Evolutionary conservation across 1,140 invertebrate species (phyloP).

Genomic region (Solenopsis fugax): DNA sequence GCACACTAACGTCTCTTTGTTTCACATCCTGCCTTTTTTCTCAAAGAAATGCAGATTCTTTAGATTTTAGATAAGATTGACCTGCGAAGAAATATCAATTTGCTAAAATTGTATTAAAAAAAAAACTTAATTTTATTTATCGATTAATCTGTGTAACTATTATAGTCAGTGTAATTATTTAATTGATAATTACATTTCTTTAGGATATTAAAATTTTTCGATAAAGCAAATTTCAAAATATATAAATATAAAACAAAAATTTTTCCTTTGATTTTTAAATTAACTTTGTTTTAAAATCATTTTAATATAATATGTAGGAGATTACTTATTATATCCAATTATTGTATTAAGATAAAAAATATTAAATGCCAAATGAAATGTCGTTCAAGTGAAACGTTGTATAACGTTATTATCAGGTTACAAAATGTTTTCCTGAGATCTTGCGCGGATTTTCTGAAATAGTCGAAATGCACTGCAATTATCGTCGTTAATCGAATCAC

Average conservation of each 20-base stretch:
- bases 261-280: background rate
- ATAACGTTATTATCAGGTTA: background rate
- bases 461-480: background rate
- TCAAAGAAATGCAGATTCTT: background rate
- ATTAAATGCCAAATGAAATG: background rate
- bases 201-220: background rate
- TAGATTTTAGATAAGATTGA: conserved; percentile 8
- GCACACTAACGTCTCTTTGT: conserved; percentile 27
- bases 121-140: conserved; percentile 14
- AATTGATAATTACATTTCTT: background rate
- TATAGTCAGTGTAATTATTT: background rate
- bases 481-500: conserved; percentile 19
- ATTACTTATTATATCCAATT: conserved; percentile 16
- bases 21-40: background rate
- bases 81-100: background rate
- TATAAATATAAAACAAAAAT: background rate
- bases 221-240: background rate
- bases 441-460: background rate
- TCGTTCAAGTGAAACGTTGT: background rate
- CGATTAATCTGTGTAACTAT: background rate
- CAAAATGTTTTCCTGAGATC: background rate
- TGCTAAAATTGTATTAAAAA: background rate
- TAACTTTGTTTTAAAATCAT: background rate
- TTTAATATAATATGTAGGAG: background rate
- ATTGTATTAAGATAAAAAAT: background rate